Evolutionary conservation across 2,888 invertebrate genomes (phyloP).

Genomic region (Apeira syringaria): DNA sequence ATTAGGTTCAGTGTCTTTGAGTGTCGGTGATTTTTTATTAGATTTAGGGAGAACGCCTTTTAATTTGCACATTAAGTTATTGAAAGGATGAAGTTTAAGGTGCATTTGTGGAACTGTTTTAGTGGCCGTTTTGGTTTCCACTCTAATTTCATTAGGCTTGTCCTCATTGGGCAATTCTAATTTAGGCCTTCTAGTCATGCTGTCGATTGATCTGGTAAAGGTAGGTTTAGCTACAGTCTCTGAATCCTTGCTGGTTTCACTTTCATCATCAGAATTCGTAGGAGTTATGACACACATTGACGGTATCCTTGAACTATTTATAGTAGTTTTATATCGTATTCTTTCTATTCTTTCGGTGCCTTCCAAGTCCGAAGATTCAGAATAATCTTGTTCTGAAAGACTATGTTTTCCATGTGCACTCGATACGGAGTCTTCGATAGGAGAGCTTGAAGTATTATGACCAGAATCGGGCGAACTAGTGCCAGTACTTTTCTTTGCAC

Average conservation of each 20-base stretch:
- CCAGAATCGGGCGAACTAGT: slow-evolving; percentile 92
- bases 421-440: slow-evolving; percentile 88
- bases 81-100: slow-evolving; percentile 84
- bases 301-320: slow-evolving; percentile 94
- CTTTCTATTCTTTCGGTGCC: slow-evolving; percentile 94
- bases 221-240: slow-evolving; percentile 34
- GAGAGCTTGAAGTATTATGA: slow-evolving; percentile 91
- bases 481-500: slow-evolving; percentile 83
- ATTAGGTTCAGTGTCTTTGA: slow-evolving; percentile 77
- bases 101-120: slow-evolving; percentile 57
- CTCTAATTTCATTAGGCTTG: slow-evolving; percentile 52
- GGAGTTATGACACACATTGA: slow-evolving; percentile 97
- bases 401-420: slow-evolving; percentile 88
- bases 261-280: slow-evolving; percentile 93
- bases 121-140: slow-evolving; percentile 41
- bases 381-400: slow-evolving; percentile 91
- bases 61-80: slow-evolving; percentile 89
- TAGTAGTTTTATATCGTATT: slow-evolving; percentile 93
- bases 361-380: slow-evolving; percentile 94
- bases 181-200: slow-evolving; percentile 56
- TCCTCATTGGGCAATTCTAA: slow-evolving; percentile 66
- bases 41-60: slow-evolving; percentile 85
- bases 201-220: slow-evolving; percentile 31
- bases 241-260: slow-evolving; percentile 71
- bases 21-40: slow-evolving; percentile 74